Evolutionary conservation across 2,113 vertebrate species (phyloP).

Genomic region (Leucoraja erinaceus): DNA sequence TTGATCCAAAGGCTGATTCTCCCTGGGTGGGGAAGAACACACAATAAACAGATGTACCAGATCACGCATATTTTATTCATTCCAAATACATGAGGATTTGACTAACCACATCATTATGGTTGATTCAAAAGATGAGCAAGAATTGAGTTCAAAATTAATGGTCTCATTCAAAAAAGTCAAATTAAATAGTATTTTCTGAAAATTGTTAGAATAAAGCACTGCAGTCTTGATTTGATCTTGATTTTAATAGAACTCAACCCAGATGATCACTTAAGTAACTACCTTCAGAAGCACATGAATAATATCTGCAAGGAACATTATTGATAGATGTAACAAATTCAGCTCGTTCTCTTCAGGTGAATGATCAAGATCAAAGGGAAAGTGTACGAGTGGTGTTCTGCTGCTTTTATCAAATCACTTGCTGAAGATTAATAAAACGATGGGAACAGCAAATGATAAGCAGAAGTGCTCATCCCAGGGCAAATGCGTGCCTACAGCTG

Average conservation of each 20-base stretch:
- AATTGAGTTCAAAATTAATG: background rate
- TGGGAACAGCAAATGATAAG: background rate
- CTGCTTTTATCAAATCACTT: background rate
- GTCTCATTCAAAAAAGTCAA: background rate
- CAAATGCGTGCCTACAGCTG: no score
- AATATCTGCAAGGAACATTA: background rate
- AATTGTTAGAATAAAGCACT: background rate
- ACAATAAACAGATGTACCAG: conserved; percentile 6
- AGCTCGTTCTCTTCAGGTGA: no score
- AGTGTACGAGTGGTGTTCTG: background rate
- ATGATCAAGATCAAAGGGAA: no score
- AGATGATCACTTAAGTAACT: background rate
- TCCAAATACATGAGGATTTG: background rate
- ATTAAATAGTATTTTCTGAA: background rate
- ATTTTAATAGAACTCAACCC: background rate
- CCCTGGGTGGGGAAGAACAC: conserved; percentile 16
- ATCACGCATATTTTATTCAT: conserved; percentile 19
- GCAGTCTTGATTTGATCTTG: background rate
- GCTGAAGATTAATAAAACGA: background rate
- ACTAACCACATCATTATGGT: background rate
- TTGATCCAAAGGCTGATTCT: background rate
- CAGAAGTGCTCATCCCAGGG: background rate
- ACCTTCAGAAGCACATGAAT: background rate
- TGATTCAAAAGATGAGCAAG: background rate
- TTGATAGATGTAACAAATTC: background rate